Base-by-base conservation (phyloP, 2,888 invertebrate genomes). In the Drosophila niveifrons region DNA sequence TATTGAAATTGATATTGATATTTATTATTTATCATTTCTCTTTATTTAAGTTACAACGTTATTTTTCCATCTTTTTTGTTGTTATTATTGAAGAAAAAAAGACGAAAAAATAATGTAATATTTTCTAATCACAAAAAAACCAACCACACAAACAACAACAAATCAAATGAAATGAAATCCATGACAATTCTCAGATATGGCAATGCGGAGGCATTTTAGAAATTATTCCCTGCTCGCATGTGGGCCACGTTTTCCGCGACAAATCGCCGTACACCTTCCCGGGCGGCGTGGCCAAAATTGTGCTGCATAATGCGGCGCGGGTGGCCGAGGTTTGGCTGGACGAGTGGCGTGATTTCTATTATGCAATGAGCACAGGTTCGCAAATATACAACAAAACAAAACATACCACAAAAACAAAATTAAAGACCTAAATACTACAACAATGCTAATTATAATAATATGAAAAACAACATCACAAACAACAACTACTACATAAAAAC, bases 321-420 rank as follows among this genome's bases (percentile, higher is more conserved):
- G 98, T 99, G 90, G 99, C 99, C 90, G 98, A 98, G 93, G 99
- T 99, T 91, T 99, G 99, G 99, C 97, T 99, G 96, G 99, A 99
- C 95, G 98, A 99, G 93, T 99, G 99, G 97, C 96, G 98, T 93
- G 98, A 98, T 94, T 98, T 98, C 96, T 98, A 98, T 95, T 98
- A 98, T 96, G 97, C 97, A 93, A 98, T 98, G 97, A 98, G 98
- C 94, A 97, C 98, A 97, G 98, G 98, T 98, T 96, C 95, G 94
- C 92, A 85, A 77, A 66, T 23, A 61, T 57, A 56, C 52, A 69
- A 58, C 36, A 72, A 63, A 47, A 18, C n/a, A 34, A 47, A 28
- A 36, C 29, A 41, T 18, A 28, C 44, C 61, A 62, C 43, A 70
- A 51, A 59, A 18, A 31, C 39, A 73, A 48, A 70, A 23, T 23